phyloP scores from a whole-genome alignment of 2,888 invertebrate species.

The Acleris cristana region DNA sequence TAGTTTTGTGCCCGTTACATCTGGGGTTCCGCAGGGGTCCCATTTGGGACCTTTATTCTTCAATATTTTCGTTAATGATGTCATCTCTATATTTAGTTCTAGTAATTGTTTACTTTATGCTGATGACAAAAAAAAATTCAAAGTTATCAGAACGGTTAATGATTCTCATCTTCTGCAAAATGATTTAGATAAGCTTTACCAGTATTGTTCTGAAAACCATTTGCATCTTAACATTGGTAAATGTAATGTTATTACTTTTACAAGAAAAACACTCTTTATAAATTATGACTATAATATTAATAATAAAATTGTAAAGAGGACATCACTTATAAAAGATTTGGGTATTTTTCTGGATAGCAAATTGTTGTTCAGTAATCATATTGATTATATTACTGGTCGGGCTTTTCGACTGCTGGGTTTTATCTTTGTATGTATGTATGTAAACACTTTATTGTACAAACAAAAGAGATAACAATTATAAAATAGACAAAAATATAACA shows the following conservation, averaged over 20 bases:
- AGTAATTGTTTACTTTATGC: neutral
- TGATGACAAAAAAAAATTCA: neutral
- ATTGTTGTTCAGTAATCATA: neutral
- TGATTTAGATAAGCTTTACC: neutral
- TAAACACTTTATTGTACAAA: no score
- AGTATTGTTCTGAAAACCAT: neutral
- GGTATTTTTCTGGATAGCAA: neutral
- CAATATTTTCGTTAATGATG: neutral
- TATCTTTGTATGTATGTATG: no score
- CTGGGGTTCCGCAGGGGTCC: neutral
- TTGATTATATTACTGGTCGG: neutral
- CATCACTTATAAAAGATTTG: neutral
- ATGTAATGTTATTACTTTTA: no score
- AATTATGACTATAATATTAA: neutral
- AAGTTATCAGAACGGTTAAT: neutral
- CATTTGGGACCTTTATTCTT: neutral
- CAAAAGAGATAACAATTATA: no score
- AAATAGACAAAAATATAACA: no score
- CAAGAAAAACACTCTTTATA: no score
- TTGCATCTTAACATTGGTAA: constrained; percentile 1
- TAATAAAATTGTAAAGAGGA: neutral
- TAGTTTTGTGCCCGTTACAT: neutral
- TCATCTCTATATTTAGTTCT: neutral
- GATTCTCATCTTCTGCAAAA: neutral
- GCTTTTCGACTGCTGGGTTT: no score